A percentile compares a stretch with the other conserved stretches of the same genome.
Conservation (phyloP, 2,888 invertebrate genomes). For the Artemia sinica region DNA sequence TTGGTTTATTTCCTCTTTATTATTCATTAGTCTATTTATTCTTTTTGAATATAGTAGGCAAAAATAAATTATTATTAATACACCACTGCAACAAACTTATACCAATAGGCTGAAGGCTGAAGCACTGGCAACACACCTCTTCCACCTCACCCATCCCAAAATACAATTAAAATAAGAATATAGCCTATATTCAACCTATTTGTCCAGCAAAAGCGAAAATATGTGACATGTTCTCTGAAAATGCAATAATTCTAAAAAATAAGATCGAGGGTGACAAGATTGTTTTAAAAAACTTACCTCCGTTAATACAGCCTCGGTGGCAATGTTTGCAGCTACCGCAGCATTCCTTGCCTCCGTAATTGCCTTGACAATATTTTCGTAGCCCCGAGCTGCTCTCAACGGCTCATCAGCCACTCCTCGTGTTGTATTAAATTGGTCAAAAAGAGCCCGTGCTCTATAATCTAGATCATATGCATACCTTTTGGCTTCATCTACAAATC, state of each 20-base stretch:
- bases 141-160: no score
- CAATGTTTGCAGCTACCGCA: slow-evolving; percentile 41
- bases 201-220: no score
- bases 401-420: slow-evolving; percentile 43
- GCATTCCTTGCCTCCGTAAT: slow-evolving; percentile 47
- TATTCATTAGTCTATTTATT: no score
- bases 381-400: slow-evolving; percentile 44
- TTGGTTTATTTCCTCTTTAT: no score
- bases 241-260: not conserved
- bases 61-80: no score
- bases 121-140: no score
- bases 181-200: no score
- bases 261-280: not conserved
- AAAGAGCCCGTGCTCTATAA: slow-evolving; percentile 20
- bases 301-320: slow-evolving; percentile 35
- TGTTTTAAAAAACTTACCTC: slow-evolving; percentile 28
- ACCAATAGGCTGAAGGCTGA: no score
- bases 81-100: no score
- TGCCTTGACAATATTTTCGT: slow-evolving; percentile 54
- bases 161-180: no score
- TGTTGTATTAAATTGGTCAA: slow-evolving; percentile 45
- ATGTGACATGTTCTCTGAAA: no score
- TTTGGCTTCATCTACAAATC: not conserved
- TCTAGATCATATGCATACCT: not conserved
- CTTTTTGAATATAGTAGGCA: no score